A percentile compares a stretch with the other conserved stretches of the same genome.
Evolutionary conservation across 2,888 invertebrate species (phyloP).

Genomic region (Seira musarum): DNA sequence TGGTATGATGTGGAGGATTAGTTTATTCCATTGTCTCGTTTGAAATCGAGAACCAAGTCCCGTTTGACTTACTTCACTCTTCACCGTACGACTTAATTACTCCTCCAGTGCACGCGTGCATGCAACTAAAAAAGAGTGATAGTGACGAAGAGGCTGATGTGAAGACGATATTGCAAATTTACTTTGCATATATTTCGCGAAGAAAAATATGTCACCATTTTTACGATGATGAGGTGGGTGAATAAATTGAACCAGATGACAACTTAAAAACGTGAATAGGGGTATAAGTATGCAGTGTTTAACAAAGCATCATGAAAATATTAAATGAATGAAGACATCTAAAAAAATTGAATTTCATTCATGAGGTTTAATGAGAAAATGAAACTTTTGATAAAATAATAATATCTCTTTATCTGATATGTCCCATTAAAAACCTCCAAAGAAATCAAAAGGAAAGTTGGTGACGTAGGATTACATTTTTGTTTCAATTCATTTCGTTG

Average conservation of each 20-base stretch:
- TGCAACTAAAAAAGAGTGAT: not conserved
- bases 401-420: not conserved
- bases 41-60: constrained; percentile 2
- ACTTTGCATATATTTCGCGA: too few species aligned
- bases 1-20: not conserved
- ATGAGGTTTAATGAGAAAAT: too few species aligned
- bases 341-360: too few species aligned
- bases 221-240: not conserved
- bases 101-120: constrained; percentile 25
- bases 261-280: not conserved
- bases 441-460: not conserved
- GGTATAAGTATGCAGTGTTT: not conserved
- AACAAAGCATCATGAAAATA: not conserved
- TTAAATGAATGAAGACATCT: not conserved
- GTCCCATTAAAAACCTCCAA: not conserved
- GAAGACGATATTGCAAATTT: too few species aligned
- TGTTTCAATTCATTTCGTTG: constrained; percentile 68
- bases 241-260: not conserved
- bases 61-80: constrained; percentile 16
- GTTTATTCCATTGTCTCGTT: not conserved
- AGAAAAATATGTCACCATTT: not conserved
- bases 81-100: constrained; percentile 30
- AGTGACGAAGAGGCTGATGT: not conserved
- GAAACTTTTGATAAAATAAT: not conserved
- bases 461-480: constrained; percentile 5